phyloP scores from a whole-genome alignment of 2,113 vertebrate species.

The Burhinus oedicnemus region DNA sequence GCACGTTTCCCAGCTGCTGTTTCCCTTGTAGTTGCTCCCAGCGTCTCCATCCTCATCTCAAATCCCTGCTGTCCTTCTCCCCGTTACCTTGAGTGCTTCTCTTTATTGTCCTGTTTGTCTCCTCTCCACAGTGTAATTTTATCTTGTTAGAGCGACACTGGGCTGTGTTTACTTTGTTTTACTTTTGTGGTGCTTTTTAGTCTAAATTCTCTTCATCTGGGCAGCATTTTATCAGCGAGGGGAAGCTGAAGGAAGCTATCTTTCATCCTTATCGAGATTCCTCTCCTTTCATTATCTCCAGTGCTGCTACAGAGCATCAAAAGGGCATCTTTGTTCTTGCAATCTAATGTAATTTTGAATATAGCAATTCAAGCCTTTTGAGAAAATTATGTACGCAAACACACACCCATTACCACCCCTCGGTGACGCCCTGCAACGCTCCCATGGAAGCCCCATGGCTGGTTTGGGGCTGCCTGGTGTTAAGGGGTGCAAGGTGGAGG shows the following conservation, averaged over 20 bases:
- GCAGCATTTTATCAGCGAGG: constrained; percentile 41
- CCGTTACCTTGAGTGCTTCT: neutral
- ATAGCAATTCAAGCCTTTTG: constrained; percentile 8
- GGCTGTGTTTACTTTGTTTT: constrained; percentile 32
- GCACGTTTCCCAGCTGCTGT: rapidly evolving
- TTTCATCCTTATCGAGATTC: constrained; percentile 66
- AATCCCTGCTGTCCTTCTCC: neutral
- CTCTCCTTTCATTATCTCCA: constrained; percentile 71
- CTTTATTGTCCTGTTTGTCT: constrained; percentile 29
- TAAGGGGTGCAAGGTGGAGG: neutral
- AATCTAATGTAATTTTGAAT: constrained; percentile 42
- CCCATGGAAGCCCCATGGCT: neutral
- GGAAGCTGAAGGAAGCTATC: constrained; percentile 47
- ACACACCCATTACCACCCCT: neutral
- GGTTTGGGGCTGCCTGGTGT: neutral
- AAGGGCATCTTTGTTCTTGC: constrained; percentile 69
- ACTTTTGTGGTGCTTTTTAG: constrained; percentile 41
- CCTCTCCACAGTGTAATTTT: neutral
- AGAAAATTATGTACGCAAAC: constrained; percentile 1
- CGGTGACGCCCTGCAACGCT: rapidly evolving
- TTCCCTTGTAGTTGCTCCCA: neutral
- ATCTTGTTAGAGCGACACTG: neutral
- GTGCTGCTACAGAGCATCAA: constrained; percentile 46
- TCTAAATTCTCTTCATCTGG: constrained; percentile 50
- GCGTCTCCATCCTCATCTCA: rapidly evolving